Evolutionary conservation across 2,888 invertebrate genomes (phyloP), one percentile per base, ranked within the genome.

Genomic region (Cyclophora albipunctata): DNA sequence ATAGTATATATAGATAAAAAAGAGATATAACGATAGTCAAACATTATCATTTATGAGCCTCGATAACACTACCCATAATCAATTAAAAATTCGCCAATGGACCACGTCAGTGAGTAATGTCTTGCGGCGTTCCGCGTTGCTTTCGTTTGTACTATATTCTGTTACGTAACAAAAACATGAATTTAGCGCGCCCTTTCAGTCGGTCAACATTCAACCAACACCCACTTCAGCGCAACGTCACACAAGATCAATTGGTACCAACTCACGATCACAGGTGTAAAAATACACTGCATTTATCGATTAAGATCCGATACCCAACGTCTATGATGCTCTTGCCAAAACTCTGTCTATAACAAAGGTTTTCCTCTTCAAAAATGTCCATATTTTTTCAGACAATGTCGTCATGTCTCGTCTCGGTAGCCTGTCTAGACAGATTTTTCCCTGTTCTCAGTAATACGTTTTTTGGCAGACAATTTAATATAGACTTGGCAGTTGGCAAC

Each of bases 401-500:
- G 34, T 43, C 75, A 67, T 71, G 77, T 76, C 80, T 77, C 72
- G 66, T 84, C 84, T 83, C 81, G 72, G 63, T 67, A 70, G 65
- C 54, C 69, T 74, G 84, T 85, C 86, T 86, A 85, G 86, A 86
- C 84, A 68, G 64, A 65, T 78, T 81, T 67, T 75, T 79, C 78
- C 76, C 81, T 81, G 61, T 84, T 83, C 84, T 79, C 76, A 75
- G 84, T 84, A 85, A 80, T 81, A 83, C 75, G 77, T 70, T 74
- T 80, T 83, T 85, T 86, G 86, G 85, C 86, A 86, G 79, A 71
- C 67, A 67, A 69, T 67, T 75, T 75, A 73, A 78, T 73, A 80
- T 76, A 76, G 66, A 78, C 78, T 84, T 87, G 86, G 84, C 87
- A 86, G 78, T 84, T 87, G 86, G 84, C 87, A 86, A 79, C 72